Evolutionary conservation across 2,797 vertebrate species (phyloP).

Genomic region (Pristis pectinata): DNA sequence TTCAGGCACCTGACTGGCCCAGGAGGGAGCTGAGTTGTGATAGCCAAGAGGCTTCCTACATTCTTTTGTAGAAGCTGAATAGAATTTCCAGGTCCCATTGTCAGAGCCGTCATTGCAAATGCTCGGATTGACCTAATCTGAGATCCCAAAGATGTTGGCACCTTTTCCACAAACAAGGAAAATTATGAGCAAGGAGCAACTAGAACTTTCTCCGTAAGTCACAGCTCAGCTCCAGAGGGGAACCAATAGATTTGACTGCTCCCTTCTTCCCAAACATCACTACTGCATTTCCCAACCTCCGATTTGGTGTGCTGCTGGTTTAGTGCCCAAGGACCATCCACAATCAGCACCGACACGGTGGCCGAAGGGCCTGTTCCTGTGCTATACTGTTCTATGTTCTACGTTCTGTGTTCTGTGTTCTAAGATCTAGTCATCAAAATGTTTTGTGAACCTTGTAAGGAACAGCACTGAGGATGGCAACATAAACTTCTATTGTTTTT

Average conservation of each 20-base stretch:
- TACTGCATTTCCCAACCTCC: neutral
- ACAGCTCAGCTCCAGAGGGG: neutral
- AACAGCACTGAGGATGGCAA: neutral
- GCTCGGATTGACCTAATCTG: neutral
- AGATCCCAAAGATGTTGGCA: neutral
- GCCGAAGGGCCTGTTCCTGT: too few species aligned
- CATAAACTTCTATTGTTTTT: too few species aligned
- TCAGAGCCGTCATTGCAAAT: neutral
- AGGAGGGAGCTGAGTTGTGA: neutral
- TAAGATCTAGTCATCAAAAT: neutral
- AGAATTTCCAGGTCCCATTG: neutral
- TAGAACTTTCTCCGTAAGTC: neutral
- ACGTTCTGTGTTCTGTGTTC: too few species aligned
- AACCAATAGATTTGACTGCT: neutral
- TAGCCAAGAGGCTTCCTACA: neutral
- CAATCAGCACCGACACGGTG: neutral
- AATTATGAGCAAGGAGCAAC: neutral
- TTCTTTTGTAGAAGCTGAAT: neutral
- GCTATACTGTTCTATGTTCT: too few species aligned
- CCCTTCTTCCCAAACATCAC: neutral
- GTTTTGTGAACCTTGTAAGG: neutral
- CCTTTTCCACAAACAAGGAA: neutral
- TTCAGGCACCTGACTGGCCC: neutral
- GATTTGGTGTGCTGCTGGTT: neutral
- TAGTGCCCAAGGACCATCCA: neutral